These are phyloP conservation scores for Anas flavirostris DNA, from an alignment of 2,797 vertebrate genomes.

Conservation along the genomic window DNA sequence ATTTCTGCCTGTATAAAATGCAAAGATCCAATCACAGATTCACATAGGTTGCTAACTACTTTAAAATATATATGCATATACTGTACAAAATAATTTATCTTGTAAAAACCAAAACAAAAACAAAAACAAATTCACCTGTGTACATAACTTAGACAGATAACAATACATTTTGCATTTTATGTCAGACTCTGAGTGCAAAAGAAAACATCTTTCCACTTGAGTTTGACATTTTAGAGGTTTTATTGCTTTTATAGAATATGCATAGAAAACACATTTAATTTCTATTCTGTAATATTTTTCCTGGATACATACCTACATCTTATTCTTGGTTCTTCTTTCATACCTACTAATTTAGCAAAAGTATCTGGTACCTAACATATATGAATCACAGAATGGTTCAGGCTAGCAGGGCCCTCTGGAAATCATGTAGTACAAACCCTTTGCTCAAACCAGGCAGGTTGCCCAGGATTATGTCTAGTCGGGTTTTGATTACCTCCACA, in stretches of 20 bases:
- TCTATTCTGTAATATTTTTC: not conserved
- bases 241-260: not conserved
- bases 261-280: not conserved
- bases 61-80: not conserved
- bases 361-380: not conserved
- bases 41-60: not conserved
- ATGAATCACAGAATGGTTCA: not conserved
- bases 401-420: not conserved
- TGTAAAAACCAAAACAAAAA: too few species aligned
- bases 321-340: not conserved
- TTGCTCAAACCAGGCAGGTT: not conserved
- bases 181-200: not conserved
- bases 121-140: not conserved
- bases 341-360: not conserved
- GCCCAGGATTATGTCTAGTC: not conserved
- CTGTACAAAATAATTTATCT: not conserved
- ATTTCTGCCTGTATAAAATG: not conserved
- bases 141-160: not conserved
- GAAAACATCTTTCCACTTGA: not conserved
- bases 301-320: not conserved
- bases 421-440: fast-evolving
- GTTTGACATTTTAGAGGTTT: not conserved
- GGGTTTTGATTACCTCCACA: not conserved
- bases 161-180: not conserved
- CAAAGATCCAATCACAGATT: not conserved